These are phyloP conservation scores for Planiliza haematocheilus DNA, from an alignment of 2,113 vertebrate genomes.

Conservation along the genomic window DNA sequence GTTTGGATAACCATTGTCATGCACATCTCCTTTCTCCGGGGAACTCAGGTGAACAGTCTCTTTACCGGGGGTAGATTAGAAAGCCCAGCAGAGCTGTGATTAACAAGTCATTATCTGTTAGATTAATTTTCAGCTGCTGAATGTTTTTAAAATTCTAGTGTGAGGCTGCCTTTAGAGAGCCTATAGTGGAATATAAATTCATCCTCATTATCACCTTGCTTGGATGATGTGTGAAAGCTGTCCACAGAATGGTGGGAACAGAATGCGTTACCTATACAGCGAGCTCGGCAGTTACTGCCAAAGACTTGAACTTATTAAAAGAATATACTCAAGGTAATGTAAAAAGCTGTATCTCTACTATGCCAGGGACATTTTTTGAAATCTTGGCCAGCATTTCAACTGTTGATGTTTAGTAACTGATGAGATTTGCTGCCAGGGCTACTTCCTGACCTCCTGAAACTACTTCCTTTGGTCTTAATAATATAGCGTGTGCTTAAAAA, in stretches of 20 bases:
- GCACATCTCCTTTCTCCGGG: constrained; percentile 8
- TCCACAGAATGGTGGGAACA: constrained; percentile 20
- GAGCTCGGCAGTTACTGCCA: not conserved
- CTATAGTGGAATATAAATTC: constrained; percentile 40
- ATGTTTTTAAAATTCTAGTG: constrained; percentile 63
- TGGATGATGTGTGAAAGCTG: constrained; percentile 28
- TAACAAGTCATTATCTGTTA: constrained; percentile 66
- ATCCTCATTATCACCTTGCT: constrained; percentile 39
- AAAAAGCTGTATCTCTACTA: not conserved
- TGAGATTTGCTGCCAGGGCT: not conserved
- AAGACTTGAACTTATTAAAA: constrained; percentile 11
- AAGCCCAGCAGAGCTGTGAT: constrained; percentile 48
- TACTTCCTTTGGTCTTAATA: not conserved
- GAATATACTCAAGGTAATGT: constrained; percentile 10
- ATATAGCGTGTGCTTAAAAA: too few relatives aligned
- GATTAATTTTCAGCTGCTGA: constrained; percentile 52
- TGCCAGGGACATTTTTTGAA: not conserved
- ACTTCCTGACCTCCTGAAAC: not conserved
- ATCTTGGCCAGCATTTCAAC: not conserved
- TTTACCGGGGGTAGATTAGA: constrained; percentile 39
- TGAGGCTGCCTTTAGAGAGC: constrained; percentile 29
- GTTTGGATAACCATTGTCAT: constrained; percentile 8
- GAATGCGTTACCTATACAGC: not conserved
- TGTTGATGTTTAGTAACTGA: not conserved
- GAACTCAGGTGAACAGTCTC: constrained; percentile 15